Evolutionary conservation across 2,888 invertebrate genomes (phyloP).

Genomic region (Cephus sareptanus): DNA sequence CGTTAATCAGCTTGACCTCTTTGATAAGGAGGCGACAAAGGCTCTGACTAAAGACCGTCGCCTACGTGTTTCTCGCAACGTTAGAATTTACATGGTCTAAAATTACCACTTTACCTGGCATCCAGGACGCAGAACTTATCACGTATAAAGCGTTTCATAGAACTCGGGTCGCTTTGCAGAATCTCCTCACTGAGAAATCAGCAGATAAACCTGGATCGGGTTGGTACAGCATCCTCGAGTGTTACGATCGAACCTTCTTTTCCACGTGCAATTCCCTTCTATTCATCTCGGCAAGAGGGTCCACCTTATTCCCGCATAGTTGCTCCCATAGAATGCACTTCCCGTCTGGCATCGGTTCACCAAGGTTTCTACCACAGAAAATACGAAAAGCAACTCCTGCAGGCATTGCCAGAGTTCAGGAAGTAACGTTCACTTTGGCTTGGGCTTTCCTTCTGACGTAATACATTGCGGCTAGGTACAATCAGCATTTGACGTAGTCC

Average conservation of each 20-base stretch:
- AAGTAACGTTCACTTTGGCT: conserved; percentile 34
- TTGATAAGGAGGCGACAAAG: not conserved
- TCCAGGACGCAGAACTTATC: not conserved
- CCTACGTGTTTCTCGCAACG: not conserved
- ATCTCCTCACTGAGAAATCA: not conserved
- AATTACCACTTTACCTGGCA: not conserved
- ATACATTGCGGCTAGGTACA: conserved; percentile 42
- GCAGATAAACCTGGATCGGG: not conserved
- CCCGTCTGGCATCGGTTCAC: not conserved
- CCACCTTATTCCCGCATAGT: not conserved
- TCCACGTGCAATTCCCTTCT: not conserved
- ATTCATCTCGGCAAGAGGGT: not conserved
- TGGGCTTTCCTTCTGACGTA: conserved; percentile 37
- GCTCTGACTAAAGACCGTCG: not conserved
- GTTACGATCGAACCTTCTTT: not conserved
- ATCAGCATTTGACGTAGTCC: conserved; percentile 42
- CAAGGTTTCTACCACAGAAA: not conserved
- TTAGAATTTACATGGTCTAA: not conserved
- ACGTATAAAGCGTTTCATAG: not conserved
- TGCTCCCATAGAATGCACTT: not conserved
- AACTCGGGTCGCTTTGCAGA: not conserved
- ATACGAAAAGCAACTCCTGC: not conserved
- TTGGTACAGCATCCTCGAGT: not conserved
- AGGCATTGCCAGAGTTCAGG: conserved; percentile 19
- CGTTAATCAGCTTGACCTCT: not conserved